Evolutionary conservation across 2,113 vertebrate species (phyloP), one percentile per base, ranked within the genome.

Genomic region (Equus quagga): DNA sequence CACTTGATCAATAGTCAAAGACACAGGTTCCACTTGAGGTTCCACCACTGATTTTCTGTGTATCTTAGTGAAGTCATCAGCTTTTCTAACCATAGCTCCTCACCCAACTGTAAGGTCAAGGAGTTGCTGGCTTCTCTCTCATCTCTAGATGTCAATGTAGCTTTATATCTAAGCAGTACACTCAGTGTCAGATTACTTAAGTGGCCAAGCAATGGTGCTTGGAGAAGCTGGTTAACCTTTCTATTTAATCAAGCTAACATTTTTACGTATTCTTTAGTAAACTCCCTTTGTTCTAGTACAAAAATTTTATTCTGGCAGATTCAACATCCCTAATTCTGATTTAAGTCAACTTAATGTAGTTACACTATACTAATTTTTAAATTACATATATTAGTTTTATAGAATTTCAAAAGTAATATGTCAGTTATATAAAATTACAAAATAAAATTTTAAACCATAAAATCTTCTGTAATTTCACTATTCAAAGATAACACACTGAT

Each of bases 371-470:
- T 62, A 70, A 56, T 49, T 95, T 92, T 93, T 58, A 94, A 97
- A 89, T 89, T 81, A 51, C 6, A 24, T 51, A 1, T 56, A 89
- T 81, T 93, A 12, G 19, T 75, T 89, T 67, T 75, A 56, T 12
- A 93, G n/a, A 81, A 91, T 86, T 65, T 96, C 44, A 82, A 56
- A 93, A 96, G 24, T 69, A 79, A 75, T 62, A 33, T 26, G 36
- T 78, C 15, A 89, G 5, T 46, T 93, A 51, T 21, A 85, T 80
- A 70, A 96, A 78, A 76, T 62, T 72, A 64, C 17, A 49, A 46
- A 33, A 10, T 60, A 69, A 44, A 49, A 56, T 33, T 69, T 69
- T 56, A n/a, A 89, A 91, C 44, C 46, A n/a, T 70, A 88, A 86
- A 92, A 82, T 67, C 11, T 67, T 19, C 11, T 92, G 23, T n/a